Conservation (phyloP, 1,140 invertebrate species). For the Pristionchus pacificus region DNA sequence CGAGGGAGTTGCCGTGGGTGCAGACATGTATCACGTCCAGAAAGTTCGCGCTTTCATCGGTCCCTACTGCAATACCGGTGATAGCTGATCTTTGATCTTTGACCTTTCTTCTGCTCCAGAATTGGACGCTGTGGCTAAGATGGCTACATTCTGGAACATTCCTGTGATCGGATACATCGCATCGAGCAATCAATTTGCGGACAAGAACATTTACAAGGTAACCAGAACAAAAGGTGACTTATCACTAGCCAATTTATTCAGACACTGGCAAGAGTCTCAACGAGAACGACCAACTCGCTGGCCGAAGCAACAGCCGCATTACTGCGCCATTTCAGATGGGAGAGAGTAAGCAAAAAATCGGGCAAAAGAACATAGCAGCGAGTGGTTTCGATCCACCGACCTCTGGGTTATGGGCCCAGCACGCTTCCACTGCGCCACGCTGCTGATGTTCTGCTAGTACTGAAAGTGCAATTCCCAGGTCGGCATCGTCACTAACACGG, state of each 20-base stretch:
- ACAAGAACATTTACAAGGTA: conserved; percentile 45
- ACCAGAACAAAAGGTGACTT: background rate
- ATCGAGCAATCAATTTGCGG: conserved; percentile 42
- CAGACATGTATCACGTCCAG: conserved; percentile 57
- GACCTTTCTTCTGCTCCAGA: too few relatives aligned
- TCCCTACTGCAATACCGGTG: conserved; percentile 47
- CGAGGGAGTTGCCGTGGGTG: conserved; percentile 54
- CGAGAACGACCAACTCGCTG: conserved; percentile 46
- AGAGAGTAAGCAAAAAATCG: conserved; percentile 27
- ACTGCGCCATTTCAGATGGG: conserved; percentile 45
- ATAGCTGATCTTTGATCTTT: background rate
- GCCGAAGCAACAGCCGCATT: conserved; percentile 40
- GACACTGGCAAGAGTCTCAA: conserved; percentile 44
- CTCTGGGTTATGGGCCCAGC: conserved; percentile 96
- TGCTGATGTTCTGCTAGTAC: too few relatives aligned
- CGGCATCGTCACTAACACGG: conserved; percentile 52
- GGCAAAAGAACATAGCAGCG: conserved; percentile 80
- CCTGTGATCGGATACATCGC: conserved; percentile 52
- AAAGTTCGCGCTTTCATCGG: conserved; percentile 55
- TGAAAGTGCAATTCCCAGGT: too few relatives aligned
- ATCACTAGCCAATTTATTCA: background rate
- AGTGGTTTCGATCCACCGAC: conserved; percentile 92
- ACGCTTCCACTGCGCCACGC: conserved; percentile 96
- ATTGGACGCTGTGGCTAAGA: conserved; percentile 47
- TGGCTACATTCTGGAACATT: conserved; percentile 49